Conservation (phyloP, 2,888 invertebrate genomes). For the Parapristionchus giblindavisi region DNA sequence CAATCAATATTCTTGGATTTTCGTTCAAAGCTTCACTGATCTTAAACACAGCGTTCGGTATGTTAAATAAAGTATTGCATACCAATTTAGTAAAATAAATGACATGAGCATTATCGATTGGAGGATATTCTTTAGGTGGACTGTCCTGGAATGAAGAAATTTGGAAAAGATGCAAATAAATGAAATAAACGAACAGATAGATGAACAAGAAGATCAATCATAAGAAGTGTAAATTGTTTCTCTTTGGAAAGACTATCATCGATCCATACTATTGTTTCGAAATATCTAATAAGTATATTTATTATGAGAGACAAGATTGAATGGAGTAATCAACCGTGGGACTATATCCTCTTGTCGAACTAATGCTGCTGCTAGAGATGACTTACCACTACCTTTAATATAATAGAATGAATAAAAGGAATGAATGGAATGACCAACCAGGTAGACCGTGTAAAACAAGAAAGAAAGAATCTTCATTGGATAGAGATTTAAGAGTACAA, state of each 20-base stretch:
- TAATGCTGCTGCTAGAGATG: conserved; percentile 11
- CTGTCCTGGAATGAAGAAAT: conserved; percentile 1
- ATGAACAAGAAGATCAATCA: conserved; percentile 14
- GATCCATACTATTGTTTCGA: conserved; percentile 19
- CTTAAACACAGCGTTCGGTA: neutral
- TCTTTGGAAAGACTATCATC: neutral
- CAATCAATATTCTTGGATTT: conserved; percentile 21
- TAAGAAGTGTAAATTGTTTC: neutral
- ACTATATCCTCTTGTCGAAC: conserved; percentile 12
- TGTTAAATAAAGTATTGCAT: neutral
- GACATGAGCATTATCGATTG: neutral
- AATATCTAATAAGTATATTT: neutral
- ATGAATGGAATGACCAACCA: neutral
- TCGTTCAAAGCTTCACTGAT: conserved; percentile 16
- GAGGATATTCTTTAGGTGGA: neutral
- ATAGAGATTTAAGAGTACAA: neutral
- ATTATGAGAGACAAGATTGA: too few relatives aligned
- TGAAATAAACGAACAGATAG: neutral
- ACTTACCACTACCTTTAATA: conserved; percentile 15
- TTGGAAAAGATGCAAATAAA: neutral
- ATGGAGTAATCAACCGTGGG: too few relatives aligned
- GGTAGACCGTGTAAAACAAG: conserved; percentile 28
- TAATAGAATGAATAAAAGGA: neutral
- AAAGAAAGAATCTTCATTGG: conserved; percentile 24
- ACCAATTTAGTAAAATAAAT: conserved; percentile 16